phyloP scores from a whole-genome alignment of 2,797 vertebrate genomes.

The Melanotaenia boesemani region DNA sequence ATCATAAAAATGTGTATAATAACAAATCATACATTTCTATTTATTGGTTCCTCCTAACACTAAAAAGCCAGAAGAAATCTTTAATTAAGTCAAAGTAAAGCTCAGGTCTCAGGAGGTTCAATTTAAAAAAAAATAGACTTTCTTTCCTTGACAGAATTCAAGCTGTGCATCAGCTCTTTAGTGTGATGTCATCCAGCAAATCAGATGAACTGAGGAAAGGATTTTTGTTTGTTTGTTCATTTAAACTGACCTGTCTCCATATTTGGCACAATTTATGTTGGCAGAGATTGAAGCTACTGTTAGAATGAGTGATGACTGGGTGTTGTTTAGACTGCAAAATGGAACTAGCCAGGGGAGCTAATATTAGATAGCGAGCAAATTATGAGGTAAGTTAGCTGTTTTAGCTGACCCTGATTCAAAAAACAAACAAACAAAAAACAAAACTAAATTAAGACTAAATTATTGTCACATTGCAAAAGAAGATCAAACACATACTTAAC shows the following conservation, averaged over 20 bases:
- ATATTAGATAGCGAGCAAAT: background rate
- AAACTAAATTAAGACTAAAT: background rate
- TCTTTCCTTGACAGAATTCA: background rate
- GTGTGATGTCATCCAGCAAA: background rate
- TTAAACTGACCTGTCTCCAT: slow-evolving; percentile 13
- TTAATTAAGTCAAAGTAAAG: no score
- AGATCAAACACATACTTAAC: background rate
- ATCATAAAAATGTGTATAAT: no score
- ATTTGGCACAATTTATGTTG: slow-evolving; percentile 9
- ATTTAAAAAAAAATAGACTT: slow-evolving; percentile 14
- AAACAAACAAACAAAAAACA: background rate
- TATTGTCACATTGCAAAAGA: slow-evolving; percentile 8
- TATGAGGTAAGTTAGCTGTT: background rate
- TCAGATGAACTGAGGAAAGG: slow-evolving; percentile 4
- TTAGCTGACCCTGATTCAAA: background rate
- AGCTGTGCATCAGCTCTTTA: background rate
- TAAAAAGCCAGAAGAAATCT: no score
- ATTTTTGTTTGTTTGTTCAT: background rate
- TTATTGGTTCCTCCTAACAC: no score
- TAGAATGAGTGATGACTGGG: background rate
- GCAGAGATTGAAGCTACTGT: background rate
- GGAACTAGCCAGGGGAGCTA: background rate
- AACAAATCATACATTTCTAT: no score
- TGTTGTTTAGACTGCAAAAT: background rate
- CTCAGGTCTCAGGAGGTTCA: background rate